Conservation (phyloP, 2,888 invertebrate species). For the Aphrophora alni region DNA sequence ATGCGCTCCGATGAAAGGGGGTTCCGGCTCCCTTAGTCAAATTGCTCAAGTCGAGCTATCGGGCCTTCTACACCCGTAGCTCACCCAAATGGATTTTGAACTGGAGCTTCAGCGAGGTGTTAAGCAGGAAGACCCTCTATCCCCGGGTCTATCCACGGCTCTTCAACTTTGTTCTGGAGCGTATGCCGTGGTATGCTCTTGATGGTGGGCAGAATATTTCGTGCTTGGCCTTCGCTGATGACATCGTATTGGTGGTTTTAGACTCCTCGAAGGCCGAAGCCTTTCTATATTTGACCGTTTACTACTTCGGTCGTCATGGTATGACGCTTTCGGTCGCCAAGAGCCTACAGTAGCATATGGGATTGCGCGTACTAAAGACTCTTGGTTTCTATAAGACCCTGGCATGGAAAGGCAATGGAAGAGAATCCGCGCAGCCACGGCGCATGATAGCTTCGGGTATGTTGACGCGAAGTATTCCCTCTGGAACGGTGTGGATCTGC, state of each 20-base stretch:
- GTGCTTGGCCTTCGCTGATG: constrained; percentile 42
- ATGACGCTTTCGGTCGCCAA: constrained; percentile 33
- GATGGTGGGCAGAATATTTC: neutral
- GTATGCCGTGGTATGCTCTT: constrained; percentile 12
- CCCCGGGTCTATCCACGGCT: no score
- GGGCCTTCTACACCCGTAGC: constrained; percentile 12
- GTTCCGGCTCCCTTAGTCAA: constrained; percentile 17
- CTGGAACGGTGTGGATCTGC: constrained; percentile 12
- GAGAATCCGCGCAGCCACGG: neutral
- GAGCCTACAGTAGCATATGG: constrained; percentile 16
- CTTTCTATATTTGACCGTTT: neutral
- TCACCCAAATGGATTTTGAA: neutral
- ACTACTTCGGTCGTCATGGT: constrained; percentile 14
- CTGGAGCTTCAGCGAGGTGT: constrained; percentile 32
- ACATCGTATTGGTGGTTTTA: constrained; percentile 38
- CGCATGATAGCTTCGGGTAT: neutral
- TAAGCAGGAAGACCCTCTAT: constrained; percentile 44
- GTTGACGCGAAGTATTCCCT: constrained; percentile 20
- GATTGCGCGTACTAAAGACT: constrained; percentile 42
- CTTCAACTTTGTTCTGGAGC: constrained; percentile 40
- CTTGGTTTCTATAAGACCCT: constrained; percentile 53
- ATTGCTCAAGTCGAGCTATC: constrained; percentile 13
- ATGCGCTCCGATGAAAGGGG: constrained; percentile 26
- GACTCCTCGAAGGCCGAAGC: constrained; percentile 13
- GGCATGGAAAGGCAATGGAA: constrained; percentile 42